A percentile compares a stretch with the other conserved stretches of the same genome.
Conservation (phyloP, 2,113 vertebrate genomes). For the Grammomys dolichurus region DNA sequence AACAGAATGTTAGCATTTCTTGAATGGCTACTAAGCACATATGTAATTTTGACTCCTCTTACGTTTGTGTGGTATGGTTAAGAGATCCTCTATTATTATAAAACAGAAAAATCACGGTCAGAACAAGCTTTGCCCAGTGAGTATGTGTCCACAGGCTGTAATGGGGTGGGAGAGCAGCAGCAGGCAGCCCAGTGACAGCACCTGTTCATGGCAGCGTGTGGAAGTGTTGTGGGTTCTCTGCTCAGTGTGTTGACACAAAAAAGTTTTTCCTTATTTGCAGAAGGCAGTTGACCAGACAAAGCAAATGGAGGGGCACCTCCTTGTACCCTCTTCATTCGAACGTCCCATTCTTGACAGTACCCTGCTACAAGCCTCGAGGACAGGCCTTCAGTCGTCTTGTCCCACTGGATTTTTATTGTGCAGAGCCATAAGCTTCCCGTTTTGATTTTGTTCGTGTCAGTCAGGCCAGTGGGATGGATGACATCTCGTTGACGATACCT, state of each 20-base stretch:
- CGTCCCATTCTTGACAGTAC: background rate
- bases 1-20: background rate
- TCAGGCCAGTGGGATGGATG: slow-evolving; percentile 17
- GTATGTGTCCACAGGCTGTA: slow-evolving; percentile 22
- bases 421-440: slow-evolving; percentile 74
- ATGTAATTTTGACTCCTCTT: background rate
- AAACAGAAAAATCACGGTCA: slow-evolving; percentile 41
- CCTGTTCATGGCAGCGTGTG: background rate
- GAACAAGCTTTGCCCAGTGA: slow-evolving; percentile 64
- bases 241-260: background rate
- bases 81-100: slow-evolving; percentile 6
- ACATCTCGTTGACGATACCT: slow-evolving; percentile 71
- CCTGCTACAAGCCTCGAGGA: slow-evolving; percentile 53
- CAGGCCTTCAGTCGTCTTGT: slow-evolving; percentile 38
- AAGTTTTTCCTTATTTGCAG: slow-evolving; percentile 7
- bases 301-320: background rate
- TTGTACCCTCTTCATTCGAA: slow-evolving; percentile 32
- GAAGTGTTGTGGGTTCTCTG: background rate
- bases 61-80: background rate
- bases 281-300: slow-evolving; percentile 52
- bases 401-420: slow-evolving; percentile 40
- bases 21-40: background rate
- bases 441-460: slow-evolving; percentile 58
- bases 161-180: background rate
- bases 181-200: background rate